Evolutionary conservation across 2,888 invertebrate species (phyloP).

Genomic region (Lepidocyrtinus sp.): DNA sequence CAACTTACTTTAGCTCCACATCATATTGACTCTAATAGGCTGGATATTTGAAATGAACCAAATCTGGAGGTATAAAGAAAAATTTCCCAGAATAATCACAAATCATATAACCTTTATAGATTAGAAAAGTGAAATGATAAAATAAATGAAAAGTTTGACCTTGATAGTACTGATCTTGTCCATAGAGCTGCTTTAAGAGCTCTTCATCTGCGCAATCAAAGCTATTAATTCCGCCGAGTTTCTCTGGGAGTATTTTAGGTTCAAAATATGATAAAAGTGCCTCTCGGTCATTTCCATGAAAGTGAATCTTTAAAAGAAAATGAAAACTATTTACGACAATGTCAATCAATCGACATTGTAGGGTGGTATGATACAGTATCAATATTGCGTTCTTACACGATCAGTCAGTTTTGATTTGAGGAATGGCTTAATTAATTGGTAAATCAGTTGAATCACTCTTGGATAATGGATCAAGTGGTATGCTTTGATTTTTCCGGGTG

Average conservation of each 20-base stretch:
- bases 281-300: constrained; percentile 15
- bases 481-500: constrained; percentile 26
- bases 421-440: not conserved
- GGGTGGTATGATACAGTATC: not conserved
- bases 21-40: not conserved
- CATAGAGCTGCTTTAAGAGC: not conserved
- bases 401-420: constrained; percentile 10
- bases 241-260: not conserved
- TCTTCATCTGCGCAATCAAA: not conserved
- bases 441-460: not conserved
- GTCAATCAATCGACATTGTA: not conserved
- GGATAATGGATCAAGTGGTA: constrained; percentile 24
- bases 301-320: constrained; percentile 6
- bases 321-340: not conserved
- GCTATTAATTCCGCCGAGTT: not conserved
- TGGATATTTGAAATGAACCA: constrained; percentile 16
- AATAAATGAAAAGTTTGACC: not conserved
- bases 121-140: not conserved
- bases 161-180: constrained; percentile 12
- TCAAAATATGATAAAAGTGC: not conserved
- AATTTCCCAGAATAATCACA: not conserved
- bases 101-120: not conserved
- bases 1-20: not conserved
- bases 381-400: constrained; percentile 16
- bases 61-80: constrained; percentile 1